phyloP scores from a whole-genome alignment of 2,888 invertebrate genomes.

The Callyntrura guangdongensis region DNA sequence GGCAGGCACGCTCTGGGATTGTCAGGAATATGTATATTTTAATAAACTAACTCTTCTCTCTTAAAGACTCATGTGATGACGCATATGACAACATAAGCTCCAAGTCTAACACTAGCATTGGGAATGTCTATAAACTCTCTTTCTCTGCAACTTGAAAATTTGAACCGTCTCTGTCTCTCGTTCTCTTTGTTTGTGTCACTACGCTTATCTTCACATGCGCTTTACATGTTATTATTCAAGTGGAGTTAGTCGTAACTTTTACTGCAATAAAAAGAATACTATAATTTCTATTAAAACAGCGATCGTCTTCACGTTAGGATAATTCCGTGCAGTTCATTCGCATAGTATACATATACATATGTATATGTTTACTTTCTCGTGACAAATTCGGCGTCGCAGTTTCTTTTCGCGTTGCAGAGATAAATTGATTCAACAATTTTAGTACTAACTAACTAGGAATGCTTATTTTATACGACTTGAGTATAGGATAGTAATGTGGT shows the following conservation, averaged over 20 bases:
- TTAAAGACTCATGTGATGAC: slow-evolving; percentile 38
- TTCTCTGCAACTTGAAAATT: neutral
- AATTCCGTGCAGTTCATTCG: slow-evolving; percentile 44
- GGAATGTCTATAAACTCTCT: neutral
- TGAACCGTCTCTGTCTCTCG: neutral
- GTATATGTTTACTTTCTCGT: too few species aligned
- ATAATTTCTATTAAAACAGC: slow-evolving; percentile 52
- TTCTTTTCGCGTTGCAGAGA: too few species aligned
- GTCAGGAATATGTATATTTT: neutral
- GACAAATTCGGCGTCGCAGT: too few species aligned
- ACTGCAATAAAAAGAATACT: slow-evolving; percentile 36
- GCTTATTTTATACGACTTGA: too few species aligned
- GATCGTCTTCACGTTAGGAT: slow-evolving; percentile 40
- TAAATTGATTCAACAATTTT: too few species aligned
- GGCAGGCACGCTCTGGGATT: slow-evolving; percentile 19
- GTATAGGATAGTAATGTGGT: too few species aligned
- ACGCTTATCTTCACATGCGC: neutral
- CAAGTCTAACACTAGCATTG: neutral
- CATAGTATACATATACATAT: too few species aligned
- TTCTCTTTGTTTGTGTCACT: neutral
- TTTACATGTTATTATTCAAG: slow-evolving; percentile 41
- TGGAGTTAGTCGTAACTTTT: slow-evolving; percentile 16
- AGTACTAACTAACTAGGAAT: too few species aligned
- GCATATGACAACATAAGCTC: slow-evolving; percentile 46
- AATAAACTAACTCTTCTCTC: slow-evolving; percentile 40